Evolutionary conservation across 2,113 vertebrate genomes (phyloP), one percentile per base, ranked within the genome.

Genomic region (Chionomys nivalis): DNA sequence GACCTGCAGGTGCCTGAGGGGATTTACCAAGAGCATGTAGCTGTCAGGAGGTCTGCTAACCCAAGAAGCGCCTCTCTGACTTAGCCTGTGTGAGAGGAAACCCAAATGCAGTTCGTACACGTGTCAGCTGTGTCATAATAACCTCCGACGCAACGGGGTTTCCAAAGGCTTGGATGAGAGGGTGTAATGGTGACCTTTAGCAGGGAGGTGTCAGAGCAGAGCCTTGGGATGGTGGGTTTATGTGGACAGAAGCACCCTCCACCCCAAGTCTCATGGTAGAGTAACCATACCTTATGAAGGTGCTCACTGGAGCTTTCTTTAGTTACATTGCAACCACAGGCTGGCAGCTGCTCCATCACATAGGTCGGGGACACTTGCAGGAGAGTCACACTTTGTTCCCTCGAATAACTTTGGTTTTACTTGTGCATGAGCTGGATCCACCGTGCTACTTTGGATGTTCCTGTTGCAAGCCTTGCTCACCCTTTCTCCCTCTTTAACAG

Each of bases 361-460:
- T 96, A 92, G 87, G 78, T 85, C 66, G 93, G 75, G 94, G 85
- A 68, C 49, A 88, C 31, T 90, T 96, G 12, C 90, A 90, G 93
- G 87, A 97, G 94, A 95, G 82, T 95, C 72, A 68, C 55, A 86
- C 93, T 97, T 95, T 96, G 95, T 96, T 89, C 89, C 94, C 12
- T 7, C 92, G 68, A 98, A 97, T 98, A 97, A 98, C 96, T 92
- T 97, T 95, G 96, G 79, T 97, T 98, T 98, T 97, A 95, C 90
- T 94, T 96, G 89, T 97, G 96, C 97, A 96, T 97, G 96, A 96
- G 89, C 95, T 97, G 93, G 97, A 97, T 97, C 87, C 96, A 89
- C 94, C 97, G 63, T 93, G 94, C 95, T 97, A 92, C 93, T 96
- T 91, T 96, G 97, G 95, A 97, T 96, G 97, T 97, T 98, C 97